phyloP scores from a whole-genome alignment of 2,113 vertebrate genomes.

The Ailuropoda melanoleuca region DNA sequence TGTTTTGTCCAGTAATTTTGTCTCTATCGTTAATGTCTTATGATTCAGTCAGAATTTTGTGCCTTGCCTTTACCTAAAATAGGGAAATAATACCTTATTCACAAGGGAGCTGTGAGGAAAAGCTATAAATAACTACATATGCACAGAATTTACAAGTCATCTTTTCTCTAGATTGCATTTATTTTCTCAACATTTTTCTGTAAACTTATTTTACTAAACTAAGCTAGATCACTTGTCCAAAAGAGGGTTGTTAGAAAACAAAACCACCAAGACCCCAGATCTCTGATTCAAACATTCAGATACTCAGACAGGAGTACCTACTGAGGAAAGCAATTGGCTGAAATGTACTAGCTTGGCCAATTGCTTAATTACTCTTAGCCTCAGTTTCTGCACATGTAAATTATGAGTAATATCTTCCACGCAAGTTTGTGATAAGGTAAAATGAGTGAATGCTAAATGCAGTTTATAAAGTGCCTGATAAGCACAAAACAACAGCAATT shows the following conservation, averaged over 20 bases:
- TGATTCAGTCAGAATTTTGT: conserved; percentile 40
- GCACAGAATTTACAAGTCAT: conserved; percentile 34
- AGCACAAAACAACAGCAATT: not conserved
- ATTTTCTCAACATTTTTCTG: conserved; percentile 32
- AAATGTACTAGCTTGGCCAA: not conserved
- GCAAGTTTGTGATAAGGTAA: not conserved
- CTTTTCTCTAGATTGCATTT: conserved; percentile 34
- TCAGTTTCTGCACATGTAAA: not conserved
- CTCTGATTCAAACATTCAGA: not conserved
- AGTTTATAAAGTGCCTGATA: not conserved
- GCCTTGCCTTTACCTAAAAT: conserved; percentile 33
- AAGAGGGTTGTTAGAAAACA: not conserved
- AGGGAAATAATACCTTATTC: not conserved
- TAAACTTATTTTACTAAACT: conserved; percentile 1
- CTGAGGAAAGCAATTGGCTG: not conserved
- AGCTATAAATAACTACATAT: conserved; percentile 41
- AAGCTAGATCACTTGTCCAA: not conserved
- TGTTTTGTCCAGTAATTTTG: not conserved
- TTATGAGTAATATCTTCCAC: not conserved
- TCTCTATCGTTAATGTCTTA: not conserved
- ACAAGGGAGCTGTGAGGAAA: conserved; percentile 36
- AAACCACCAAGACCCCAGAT: not conserved
- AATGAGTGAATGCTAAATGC: not conserved
- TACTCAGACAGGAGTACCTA: not conserved
- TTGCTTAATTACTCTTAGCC: not conserved